Conservation (phyloP, 2,888 invertebrate species). For the Mesopsocus fuscifrons region DNA sequence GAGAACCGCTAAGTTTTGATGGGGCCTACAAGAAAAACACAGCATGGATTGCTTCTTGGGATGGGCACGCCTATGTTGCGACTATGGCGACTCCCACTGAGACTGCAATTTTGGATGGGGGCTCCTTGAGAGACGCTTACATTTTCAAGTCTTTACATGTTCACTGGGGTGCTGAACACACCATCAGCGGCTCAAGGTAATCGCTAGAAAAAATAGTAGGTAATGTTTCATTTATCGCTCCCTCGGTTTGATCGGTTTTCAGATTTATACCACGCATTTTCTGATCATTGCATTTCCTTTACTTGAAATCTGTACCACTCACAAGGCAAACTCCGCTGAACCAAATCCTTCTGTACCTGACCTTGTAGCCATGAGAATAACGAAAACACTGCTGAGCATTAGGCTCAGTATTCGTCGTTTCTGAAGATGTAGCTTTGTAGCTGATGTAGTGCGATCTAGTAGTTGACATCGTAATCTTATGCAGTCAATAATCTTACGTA, state of each 20-base stretch:
- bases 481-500: too few relatives aligned
- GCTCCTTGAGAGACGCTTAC: slow-evolving; percentile 32
- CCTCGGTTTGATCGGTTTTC: too few relatives aligned
- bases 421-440: too few relatives aligned
- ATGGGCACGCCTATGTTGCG: not conserved
- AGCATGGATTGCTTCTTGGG: not conserved
- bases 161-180: slow-evolving; percentile 74
- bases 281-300: not conserved
- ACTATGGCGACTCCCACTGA: not conserved
- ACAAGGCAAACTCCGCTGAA: too few relatives aligned
- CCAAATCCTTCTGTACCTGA: too few relatives aligned
- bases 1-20: not conserved
- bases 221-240: too few relatives aligned
- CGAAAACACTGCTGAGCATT: too few relatives aligned
- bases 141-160: slow-evolving; percentile 63
- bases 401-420: too few relatives aligned
- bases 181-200: slow-evolving; percentile 48
- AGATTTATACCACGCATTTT: too few relatives aligned
- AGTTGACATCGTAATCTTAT: too few relatives aligned
- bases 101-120: not conserved
- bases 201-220: slow-evolving; percentile 15
- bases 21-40: not conserved
- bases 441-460: too few relatives aligned
- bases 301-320: slow-evolving; percentile 3
- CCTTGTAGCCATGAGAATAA: too few relatives aligned